Base-by-base conservation (phyloP, 2,113 vertebrate species). In the Raja brachyura region DNA sequence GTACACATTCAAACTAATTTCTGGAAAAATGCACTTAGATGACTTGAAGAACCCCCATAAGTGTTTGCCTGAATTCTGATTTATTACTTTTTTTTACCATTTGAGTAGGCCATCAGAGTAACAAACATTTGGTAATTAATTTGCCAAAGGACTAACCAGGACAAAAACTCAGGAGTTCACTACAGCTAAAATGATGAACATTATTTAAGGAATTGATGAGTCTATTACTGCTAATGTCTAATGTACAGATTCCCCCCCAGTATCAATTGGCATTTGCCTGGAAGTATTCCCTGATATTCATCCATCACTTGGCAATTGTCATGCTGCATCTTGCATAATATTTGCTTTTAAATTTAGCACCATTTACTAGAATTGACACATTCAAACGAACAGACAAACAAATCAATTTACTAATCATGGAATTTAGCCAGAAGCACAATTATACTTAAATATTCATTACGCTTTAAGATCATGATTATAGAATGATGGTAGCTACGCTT, bases 301-400 rank as follows among this genome's bases (percentile, higher is more conserved):
- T 73, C 90, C 66, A 92, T 73, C 83, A 73, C 90, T 73, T 92
- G 90, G 33, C 83, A 88, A 73, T 92, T 92, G 33, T 92, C 39
- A 5, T 73, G 90, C 66, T 73, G 90, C 68, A 92, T 48, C 90
- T 73, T 73, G 70, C 90, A 74, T 48, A 48, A 90, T 70, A 74
- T 74, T 92, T 92, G 70, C 68, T 74, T 92, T 92, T 54, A 74
- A 92, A 31, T 92, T 73, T 63, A 90, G 88, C 63, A 70, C 63
- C 31, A 39, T 39, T 70, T 70, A 90, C 18, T 70, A 39, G 63
- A 90, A 39, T 39, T 66, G 61, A 92, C 66, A 92, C 33, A 48
- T n/a, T 92, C 39, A 73, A 92, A 73, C 39, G 54, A 88, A 63
- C 61, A 90, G 33, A 92, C 25, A 39, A 73, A 92, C 22, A 92